Percentiles rank a stretch among this genome's conserved stretches.
Conservation (phyloP, 2,113 vertebrate genomes). For the Theristicus caerulescens region DNA sequence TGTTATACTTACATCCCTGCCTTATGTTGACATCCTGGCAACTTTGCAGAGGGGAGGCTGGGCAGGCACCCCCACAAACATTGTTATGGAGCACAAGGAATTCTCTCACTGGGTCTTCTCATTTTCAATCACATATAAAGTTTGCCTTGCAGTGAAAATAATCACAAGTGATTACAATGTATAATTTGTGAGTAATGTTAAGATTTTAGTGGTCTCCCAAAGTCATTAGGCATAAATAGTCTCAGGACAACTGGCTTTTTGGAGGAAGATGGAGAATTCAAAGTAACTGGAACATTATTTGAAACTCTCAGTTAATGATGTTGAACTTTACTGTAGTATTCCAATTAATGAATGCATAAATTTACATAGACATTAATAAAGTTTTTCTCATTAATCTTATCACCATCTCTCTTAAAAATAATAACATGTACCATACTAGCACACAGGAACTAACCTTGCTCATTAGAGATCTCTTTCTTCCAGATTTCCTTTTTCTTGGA, state of each 20-base stretch:
- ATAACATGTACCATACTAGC: background rate
- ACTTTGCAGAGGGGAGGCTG: accelerated
- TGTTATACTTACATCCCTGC: background rate
- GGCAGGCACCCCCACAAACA: background rate
- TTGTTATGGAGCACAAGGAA: background rate
- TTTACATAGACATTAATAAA: background rate
- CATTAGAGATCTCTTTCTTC: background rate
- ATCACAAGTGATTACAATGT: background rate
- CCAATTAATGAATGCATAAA: background rate
- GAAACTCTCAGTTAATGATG: background rate
- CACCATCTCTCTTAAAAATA: background rate
- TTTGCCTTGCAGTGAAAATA: background rate
- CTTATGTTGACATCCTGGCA: background rate
- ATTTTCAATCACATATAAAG: background rate
- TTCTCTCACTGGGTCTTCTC: background rate
- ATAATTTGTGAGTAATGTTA: background rate
- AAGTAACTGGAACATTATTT: background rate
- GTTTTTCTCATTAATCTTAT: background rate
- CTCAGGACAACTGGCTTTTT: background rate
- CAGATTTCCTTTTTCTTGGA: background rate
- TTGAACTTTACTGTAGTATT: background rate
- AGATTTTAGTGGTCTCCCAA: background rate
- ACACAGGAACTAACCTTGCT: background rate
- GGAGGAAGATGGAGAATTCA: background rate
- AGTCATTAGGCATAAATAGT: background rate